A percentile compares a stretch with the other conserved stretches of the same genome.
These are phyloP conservation scores for Drosophila sechellia DNA, from an alignment of 1,140 invertebrate species.

Conservation along the genomic window DNA sequence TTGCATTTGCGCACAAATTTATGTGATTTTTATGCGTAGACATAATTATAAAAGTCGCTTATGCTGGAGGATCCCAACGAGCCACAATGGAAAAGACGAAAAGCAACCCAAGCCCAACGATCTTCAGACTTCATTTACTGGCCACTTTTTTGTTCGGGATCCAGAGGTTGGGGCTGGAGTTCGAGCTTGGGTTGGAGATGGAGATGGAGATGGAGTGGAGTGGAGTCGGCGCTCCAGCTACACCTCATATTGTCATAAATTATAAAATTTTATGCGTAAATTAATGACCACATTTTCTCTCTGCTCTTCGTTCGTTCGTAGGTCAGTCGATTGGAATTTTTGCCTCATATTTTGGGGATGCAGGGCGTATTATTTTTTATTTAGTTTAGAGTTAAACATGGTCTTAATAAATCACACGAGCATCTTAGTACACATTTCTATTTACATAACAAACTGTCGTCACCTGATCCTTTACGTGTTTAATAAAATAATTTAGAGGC, in stretches of 20 bases:
- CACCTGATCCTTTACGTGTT: too few relatives aligned
- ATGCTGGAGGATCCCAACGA: constrained; percentile 37
- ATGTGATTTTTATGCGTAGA: constrained; percentile 84
- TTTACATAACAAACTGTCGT: too few relatives aligned
- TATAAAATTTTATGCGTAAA: constrained; percentile 84
- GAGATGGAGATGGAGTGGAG: not conserved
- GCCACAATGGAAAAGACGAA: constrained; percentile 14
- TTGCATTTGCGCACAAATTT: constrained; percentile 82
- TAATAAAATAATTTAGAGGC: too few relatives aligned
- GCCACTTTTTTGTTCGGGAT: constrained; percentile 33
- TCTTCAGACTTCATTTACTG: constrained; percentile 57
- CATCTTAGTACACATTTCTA: too few relatives aligned
- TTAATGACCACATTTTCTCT: constrained; percentile 74
- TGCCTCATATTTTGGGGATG: constrained; percentile 20
- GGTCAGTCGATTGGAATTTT: constrained; percentile 40
- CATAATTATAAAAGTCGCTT: constrained; percentile 81
- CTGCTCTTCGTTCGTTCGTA: constrained; percentile 33
- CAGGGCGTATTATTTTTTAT: not conserved
- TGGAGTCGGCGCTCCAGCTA: constrained; percentile 78
- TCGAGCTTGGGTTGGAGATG: constrained; percentile 9
- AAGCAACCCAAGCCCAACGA: constrained; percentile 15
- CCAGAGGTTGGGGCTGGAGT: constrained; percentile 24
- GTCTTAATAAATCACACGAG: constrained; percentile 1
- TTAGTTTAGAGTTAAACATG: constrained; percentile 2
- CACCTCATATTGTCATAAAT: constrained; percentile 83